Percentiles rank a stretch among this genome's conserved stretches.
Conservation (phyloP, 2,113 vertebrate genomes). For the Sebastes schlegelii region DNA sequence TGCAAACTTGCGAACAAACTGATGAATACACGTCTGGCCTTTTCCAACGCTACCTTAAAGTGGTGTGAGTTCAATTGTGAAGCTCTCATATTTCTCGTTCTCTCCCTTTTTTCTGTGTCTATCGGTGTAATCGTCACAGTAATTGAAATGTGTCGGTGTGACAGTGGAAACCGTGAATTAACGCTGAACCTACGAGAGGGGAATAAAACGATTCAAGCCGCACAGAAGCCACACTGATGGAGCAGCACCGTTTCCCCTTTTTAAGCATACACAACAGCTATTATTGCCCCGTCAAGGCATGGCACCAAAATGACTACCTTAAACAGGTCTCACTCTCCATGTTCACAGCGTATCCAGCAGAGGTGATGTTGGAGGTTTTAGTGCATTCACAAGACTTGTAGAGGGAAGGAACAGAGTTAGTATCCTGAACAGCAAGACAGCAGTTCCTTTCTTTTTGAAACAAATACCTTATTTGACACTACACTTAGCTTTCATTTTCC, state of each 20-base stretch:
- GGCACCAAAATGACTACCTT: slow-evolving; percentile 46
- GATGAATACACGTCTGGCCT: slow-evolving; percentile 2
- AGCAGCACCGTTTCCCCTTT: slow-evolving; percentile 4
- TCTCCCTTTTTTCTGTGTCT: slow-evolving; percentile 8
- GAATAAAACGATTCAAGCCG: slow-evolving; percentile 29
- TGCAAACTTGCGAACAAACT: slow-evolving; percentile 40
- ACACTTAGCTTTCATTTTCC: slow-evolving; percentile 46
- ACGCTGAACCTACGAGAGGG: slow-evolving; percentile 21
- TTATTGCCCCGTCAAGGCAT: slow-evolving; percentile 59
- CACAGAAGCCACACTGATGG: background rate
- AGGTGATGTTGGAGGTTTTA: slow-evolving; percentile 25
- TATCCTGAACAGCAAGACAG: slow-evolving; percentile 16
- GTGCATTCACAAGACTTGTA: slow-evolving; percentile 17
- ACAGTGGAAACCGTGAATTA: slow-evolving; percentile 50
- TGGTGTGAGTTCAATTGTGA: background rate
- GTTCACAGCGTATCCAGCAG: slow-evolving; percentile 22
- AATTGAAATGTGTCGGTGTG: slow-evolving; percentile 59
- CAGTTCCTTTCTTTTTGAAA: background rate
- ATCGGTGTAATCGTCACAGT: slow-evolving; percentile 40
- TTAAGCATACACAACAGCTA: slow-evolving; percentile 34
- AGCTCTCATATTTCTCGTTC: background rate
- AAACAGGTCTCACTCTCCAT: slow-evolving; percentile 38
- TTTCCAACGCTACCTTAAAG: background rate
- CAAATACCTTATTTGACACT: slow-evolving; percentile 42
- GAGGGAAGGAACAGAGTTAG: background rate